Evolutionary conservation across 2,113 vertebrate species (phyloP), one percentile per base, ranked within the genome.

Genomic region (Struthidea cinerea): DNA sequence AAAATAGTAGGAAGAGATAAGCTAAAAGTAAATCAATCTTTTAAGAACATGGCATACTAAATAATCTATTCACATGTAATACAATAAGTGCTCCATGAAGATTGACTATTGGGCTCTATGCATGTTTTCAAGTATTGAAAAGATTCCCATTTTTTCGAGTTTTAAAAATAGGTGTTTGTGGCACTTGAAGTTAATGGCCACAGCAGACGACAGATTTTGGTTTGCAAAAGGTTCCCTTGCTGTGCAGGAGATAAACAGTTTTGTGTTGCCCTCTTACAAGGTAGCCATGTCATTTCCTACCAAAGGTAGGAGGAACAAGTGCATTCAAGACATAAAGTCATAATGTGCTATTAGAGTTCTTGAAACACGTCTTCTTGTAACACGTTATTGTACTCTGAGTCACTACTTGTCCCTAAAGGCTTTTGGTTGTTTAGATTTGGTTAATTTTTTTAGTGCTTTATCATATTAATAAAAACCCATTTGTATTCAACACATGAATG

Each of bases 301-400:
- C 44, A 28, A 44, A 83, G 39, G 22, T 10, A 41, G 30, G 32
- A 46, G 20, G 46, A 81, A 24, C 26, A 71, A 78, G 52, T 56
- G 19, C 32, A 27, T 92, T 91, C 19, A 57, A 60, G 57, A 11
- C 17, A 7, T 59, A 16, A 69, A 68, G 30, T 32, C 13, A 17
- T 60, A 28, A 37, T 26, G 37, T 75, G 30, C 42, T 77, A 3
- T 50, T 93, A 9, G 21, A 61, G 16, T 55, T 64, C 13, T 28
- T 52, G 60, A 44, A 77, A 57, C 5, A 11, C 19, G 30, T 28
- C 26, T 86, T 78, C 28, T 85, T 20, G 10, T 37, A 30, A 33
- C 2, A 12, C 0, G 0, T 57, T 74, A 42, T 1, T 4, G 32
- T 6, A 13, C 11, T 85, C 5, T 46, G 28, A 81, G 28, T 49